A percentile compares a stretch with the other conserved stretches of the same genome.
Conservation (phyloP, 2,797 vertebrate genomes). For the Parauchenoglanis ngamensis region DNA sequence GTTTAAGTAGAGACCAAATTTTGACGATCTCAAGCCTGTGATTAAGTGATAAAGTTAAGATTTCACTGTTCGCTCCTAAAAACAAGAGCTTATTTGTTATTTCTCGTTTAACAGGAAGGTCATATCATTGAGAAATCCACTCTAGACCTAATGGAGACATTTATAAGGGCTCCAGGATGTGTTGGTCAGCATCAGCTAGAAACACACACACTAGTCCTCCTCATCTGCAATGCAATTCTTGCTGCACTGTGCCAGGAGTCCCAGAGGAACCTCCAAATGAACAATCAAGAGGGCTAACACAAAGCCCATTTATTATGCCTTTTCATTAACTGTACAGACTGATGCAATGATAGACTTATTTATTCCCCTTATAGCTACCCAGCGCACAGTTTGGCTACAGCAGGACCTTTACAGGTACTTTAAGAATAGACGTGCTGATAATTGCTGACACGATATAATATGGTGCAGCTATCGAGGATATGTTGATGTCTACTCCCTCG, state of each 20-base stretch:
- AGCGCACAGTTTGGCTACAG: background rate
- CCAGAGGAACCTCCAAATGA: slow-evolving; percentile 22
- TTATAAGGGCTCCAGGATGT: background rate
- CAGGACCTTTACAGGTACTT: background rate
- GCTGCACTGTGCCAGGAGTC: background rate
- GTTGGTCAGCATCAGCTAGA: background rate
- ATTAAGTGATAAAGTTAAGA: background rate
- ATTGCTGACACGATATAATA: background rate
- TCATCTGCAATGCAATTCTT: background rate
- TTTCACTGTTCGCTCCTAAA: background rate
- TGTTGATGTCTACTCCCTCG: background rate
- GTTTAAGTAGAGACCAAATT: background rate
- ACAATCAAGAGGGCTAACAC: background rate
- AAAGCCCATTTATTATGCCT: background rate
- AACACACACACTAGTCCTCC: too few species aligned
- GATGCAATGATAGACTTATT: background rate
- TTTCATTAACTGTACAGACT: background rate
- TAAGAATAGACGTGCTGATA: background rate
- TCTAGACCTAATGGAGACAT: background rate
- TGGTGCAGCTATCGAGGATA: background rate
- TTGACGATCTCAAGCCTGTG: background rate
- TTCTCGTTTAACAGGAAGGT: background rate
- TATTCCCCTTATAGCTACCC: background rate
- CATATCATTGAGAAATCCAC: background rate
- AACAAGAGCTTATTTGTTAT: background rate